Evolutionary conservation across 2,888 invertebrate genomes (phyloP).

Genomic region (Yponomeuta cagnagella): DNA sequence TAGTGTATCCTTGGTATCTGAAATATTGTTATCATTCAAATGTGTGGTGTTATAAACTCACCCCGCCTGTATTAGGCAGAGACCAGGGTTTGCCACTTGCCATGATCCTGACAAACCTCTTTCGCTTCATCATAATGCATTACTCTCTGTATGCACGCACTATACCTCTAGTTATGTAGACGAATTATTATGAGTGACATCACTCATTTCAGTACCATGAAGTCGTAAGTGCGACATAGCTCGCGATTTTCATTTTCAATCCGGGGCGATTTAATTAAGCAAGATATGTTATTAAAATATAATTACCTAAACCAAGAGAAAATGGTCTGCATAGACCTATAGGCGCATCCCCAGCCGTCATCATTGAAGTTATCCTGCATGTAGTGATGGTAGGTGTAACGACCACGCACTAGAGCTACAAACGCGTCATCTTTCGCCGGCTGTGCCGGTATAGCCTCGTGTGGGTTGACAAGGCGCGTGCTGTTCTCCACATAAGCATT

Average conservation of each 20-base stretch:
- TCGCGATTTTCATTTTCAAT: too few species aligned
- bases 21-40: not conserved
- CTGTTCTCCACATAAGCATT: constrained; percentile 78
- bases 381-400: constrained; percentile 97
- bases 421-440: constrained; percentile 41
- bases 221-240: too few species aligned
- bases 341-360: constrained; percentile 99
- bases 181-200: too few species aligned
- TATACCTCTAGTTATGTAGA: too few species aligned
- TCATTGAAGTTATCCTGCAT: constrained; percentile 96
- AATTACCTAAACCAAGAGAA: constrained; percentile 92
- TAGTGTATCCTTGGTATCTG: constrained; percentile 88
- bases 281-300: not conserved
- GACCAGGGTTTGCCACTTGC: too few species aligned
- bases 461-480: constrained; percentile 82
- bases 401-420: constrained; percentile 82
- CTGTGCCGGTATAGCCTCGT: constrained; percentile 74
- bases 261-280: too few species aligned
- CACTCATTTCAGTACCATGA: too few species aligned
- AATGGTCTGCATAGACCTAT: constrained; percentile 96
- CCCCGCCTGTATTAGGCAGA: too few species aligned
- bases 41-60: too few species aligned
- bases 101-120: too few species aligned
- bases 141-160: too few species aligned
- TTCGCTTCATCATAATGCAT: too few species aligned